Evolutionary conservation across 2,888 invertebrate genomes (phyloP).

Genomic region (Diaphora mendica): DNA sequence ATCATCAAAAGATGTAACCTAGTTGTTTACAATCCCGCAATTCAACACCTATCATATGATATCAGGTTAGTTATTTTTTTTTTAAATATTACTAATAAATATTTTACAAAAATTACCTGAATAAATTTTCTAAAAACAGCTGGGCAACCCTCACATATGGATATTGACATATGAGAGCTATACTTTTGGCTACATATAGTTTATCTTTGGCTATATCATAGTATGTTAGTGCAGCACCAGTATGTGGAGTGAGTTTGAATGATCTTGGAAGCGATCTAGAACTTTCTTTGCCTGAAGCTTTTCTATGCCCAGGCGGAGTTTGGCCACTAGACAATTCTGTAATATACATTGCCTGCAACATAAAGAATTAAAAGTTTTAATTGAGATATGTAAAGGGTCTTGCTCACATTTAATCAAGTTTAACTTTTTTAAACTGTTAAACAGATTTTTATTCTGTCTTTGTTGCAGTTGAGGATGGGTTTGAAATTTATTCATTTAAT

Average conservation of each 20-base stretch:
- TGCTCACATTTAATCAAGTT: not conserved
- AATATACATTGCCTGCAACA: conserved; percentile 93
- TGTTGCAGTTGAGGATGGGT: not conserved
- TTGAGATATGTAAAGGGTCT: not conserved
- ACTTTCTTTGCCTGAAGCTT: conserved; percentile 88
- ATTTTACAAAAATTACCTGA: conserved; percentile 87
- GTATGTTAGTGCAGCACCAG: conserved; percentile 92
- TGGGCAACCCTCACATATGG: conserved; percentile 96
- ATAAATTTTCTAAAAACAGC: conserved; percentile 94
- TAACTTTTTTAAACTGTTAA: too few relatives aligned
- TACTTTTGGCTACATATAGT: conserved; percentile 97
- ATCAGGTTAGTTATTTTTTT: not conserved
- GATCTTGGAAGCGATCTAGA: conserved; percentile 95
- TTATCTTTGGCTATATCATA: conserved; percentile 98
- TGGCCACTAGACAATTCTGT: conserved; percentile 95
- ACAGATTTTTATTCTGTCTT: not conserved
- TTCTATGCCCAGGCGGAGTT: conserved; percentile 88
- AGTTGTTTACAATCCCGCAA: too few relatives aligned
- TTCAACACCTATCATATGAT: too few relatives aligned
- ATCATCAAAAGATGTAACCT: too few relatives aligned
- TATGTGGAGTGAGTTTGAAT: conserved; percentile 93
- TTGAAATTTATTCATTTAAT: not conserved
- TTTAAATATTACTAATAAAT: not conserved
- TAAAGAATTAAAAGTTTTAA: conserved; percentile 12
- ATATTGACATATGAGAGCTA: conserved; percentile 96